Percentiles rank a stretch among this genome's conserved stretches.
Evolutionary conservation across 2,113 vertebrate genomes (phyloP).

Genomic region (Hippocampus zosterae): DNA sequence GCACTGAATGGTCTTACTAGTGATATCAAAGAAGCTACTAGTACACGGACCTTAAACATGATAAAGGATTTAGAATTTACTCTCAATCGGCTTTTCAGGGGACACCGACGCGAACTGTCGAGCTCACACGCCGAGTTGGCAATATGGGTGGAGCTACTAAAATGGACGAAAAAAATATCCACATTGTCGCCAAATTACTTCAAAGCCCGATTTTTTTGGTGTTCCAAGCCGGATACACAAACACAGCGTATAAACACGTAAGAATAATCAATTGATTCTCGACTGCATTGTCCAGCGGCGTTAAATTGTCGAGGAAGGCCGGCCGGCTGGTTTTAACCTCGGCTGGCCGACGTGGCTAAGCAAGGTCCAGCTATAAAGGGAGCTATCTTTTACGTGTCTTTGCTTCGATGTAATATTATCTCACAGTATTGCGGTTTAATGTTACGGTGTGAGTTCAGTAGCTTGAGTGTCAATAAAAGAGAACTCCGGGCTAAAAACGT

Average conservation of each 20-base stretch:
- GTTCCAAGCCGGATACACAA: accelerated
- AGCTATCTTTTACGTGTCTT: conserved; percentile 10
- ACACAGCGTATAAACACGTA: not conserved
- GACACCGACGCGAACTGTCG: conserved; percentile 41
- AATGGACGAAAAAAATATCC: not conserved
- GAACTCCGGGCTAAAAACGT: not conserved
- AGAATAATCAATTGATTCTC: not conserved
- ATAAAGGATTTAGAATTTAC: not conserved
- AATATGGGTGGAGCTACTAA: conserved; percentile 69
- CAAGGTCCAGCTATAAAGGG: conserved; percentile 7
- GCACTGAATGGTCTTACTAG: too few relatives aligned
- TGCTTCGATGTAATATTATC: not conserved
- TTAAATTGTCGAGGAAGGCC: not conserved
- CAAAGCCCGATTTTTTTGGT: not conserved
- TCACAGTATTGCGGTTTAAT: too few relatives aligned
- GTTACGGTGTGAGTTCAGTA: not conserved
- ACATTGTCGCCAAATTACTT: not conserved
- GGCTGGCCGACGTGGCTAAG: conserved; percentile 62
- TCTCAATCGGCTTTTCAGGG: not conserved
- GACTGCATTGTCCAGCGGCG: accelerated
- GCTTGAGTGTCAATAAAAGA: not conserved
- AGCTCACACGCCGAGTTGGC: conserved; percentile 73
- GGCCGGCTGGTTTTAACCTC: conserved; percentile 21
- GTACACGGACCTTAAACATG: not conserved
- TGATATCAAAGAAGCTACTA: not conserved